Percentiles rank a stretch among this genome's conserved stretches.
Conservation (phyloP, 2,797 vertebrate genomes). For the Benthosema pterotum region DNA sequence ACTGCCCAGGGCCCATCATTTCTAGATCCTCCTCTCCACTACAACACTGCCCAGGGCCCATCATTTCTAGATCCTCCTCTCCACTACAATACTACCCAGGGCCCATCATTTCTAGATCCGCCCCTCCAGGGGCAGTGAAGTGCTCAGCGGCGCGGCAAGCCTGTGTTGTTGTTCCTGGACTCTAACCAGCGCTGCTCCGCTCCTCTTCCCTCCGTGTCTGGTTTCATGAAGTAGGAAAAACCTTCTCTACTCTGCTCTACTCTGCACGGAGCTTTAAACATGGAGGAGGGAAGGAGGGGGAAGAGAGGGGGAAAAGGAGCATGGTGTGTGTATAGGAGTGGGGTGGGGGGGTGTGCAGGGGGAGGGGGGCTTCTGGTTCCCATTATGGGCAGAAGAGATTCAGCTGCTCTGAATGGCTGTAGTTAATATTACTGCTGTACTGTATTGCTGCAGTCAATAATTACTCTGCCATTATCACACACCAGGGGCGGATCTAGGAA, state of each 20-base stretch:
- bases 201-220: constrained; percentile 71
- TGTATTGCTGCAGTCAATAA: constrained; percentile 49
- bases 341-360: constrained; percentile 30
- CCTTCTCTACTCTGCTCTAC: too few species aligned
- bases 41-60: too few species aligned
- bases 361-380: constrained; percentile 53
- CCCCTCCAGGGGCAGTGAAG: too few species aligned
- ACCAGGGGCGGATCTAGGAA: background rate
- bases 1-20: too few species aligned
- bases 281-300: constrained; percentile 54
- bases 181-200: constrained; percentile 58
- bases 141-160: too few species aligned
- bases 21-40: too few species aligned
- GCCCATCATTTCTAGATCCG: too few species aligned
- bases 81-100: too few species aligned
- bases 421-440: constrained; percentile 19
- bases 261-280: constrained; percentile 56
- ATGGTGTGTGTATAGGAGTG: too few species aligned
- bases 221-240: constrained; percentile 74
- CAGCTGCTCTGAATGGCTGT: constrained; percentile 40
- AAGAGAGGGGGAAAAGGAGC: constrained; percentile 38
- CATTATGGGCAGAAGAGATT: constrained; percentile 49
- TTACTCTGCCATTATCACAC: constrained; percentile 40
- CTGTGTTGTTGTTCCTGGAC: constrained; percentile 78
- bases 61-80: too few species aligned